Evolutionary conservation across 2,888 invertebrate species (phyloP), one percentile per base, ranked within the genome.

Genomic region (Onthophagus sagittarius): DNA sequence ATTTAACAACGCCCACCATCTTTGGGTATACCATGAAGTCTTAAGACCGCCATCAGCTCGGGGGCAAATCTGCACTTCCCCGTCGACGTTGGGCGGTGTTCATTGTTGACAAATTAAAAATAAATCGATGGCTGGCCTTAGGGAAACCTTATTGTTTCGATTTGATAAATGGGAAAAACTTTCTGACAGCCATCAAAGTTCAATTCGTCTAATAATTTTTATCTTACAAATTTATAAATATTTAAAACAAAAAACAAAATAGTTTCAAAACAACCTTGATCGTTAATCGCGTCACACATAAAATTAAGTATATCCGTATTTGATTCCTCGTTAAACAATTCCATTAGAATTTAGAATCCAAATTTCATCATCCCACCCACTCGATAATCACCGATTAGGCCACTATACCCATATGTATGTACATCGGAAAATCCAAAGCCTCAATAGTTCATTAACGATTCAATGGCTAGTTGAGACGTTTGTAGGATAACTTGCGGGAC

Each of bases 101-200:
- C 67, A 75, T 75, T 75, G 75, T 75, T 71, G 67, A 70, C 14
- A 75, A 67, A 77, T 75, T 78, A 77, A 78, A 78, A 78, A 78
- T 79, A 67, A 71, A 75, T 75, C 78, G 77, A 79, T 78, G 77
- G 77, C 72, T 77, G 75, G 74, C 73, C 70, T 72, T 53, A 53
- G 39, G 39, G 39, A 53, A 11, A 53, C 11, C 39, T 53, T 53
- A 53, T 53, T 53, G 39, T 53, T 53, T 53, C 39, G 23, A 53
- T 53, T 53, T 53, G 39, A 53, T 53, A 9, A 11, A 53, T 53
- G 39, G 39, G 39, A 53, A 53, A 53, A 53, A 11, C 39, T 53
- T 23, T 23, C 23, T 23, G 23, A 23, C 23, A 23, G 23, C 23
- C 23, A 23, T 23, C 23, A 23, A 23, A 23, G 23, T 23, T 23